Percentiles rank a stretch among this genome's conserved stretches.
These are phyloP conservation scores for Eristalis intricaria DNA, from an alignment of 2,888 invertebrate genomes.

Conservation along the genomic window DNA sequence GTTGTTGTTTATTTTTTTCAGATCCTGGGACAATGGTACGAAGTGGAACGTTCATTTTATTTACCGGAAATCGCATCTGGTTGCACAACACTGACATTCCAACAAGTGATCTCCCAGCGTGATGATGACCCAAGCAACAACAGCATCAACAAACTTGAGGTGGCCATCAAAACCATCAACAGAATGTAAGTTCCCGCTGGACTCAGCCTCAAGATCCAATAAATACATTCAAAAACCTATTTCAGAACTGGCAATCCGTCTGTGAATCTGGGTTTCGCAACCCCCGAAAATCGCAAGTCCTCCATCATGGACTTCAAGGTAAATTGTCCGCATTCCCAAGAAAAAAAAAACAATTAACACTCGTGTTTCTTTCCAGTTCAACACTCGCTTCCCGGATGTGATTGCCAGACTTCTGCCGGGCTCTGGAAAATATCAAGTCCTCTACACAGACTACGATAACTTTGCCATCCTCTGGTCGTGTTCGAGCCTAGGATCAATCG, in stretches of 20 bases:
- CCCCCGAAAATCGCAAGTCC: conserved; percentile 83
- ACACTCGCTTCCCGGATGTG: conserved; percentile 85
- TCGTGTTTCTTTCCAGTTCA: conserved; percentile 80
- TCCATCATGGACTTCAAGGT: conserved; percentile 82
- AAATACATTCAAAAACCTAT: conserved; percentile 17
- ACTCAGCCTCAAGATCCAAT: not conserved
- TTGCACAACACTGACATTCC: conserved; percentile 86
- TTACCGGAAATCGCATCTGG: conserved; percentile 87
- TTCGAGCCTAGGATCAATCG: conserved; percentile 83
- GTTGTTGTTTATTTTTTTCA: conserved; percentile 60
- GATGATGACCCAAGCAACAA: conserved; percentile 79
- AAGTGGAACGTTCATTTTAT: conserved; percentile 89
- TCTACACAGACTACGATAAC: conserved; percentile 88
- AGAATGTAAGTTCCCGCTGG: conserved; percentile 83
- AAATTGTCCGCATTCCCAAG: not conserved
- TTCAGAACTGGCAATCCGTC: conserved; percentile 85
- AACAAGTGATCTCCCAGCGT: conserved; percentile 76
- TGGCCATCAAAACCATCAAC: conserved; percentile 85
- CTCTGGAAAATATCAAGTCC: conserved; percentile 87
- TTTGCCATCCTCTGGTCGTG: conserved; percentile 90
- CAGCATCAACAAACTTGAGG: conserved; percentile 84
- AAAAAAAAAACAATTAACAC: not conserved
- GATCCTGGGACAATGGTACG: conserved; percentile 88
- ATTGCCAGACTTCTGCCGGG: conserved; percentile 87
- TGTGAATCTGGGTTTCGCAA: conserved; percentile 85